phyloP scores from a whole-genome alignment of 2,888 invertebrate species.

The Troilus luridus region DNA sequence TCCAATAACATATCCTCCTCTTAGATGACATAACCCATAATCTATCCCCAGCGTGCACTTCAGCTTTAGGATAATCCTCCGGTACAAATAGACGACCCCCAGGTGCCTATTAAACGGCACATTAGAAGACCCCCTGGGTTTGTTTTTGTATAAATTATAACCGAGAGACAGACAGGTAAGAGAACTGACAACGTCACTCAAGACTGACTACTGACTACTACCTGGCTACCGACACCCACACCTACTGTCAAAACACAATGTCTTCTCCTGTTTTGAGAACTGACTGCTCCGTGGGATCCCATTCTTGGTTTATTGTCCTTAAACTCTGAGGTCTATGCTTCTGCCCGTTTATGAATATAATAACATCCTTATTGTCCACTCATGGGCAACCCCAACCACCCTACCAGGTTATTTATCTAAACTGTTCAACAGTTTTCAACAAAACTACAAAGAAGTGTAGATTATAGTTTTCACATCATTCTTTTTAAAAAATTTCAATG shows the following conservation, averaged over 20 bases:
- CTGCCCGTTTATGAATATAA: constrained; percentile 12
- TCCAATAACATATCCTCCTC: not conserved
- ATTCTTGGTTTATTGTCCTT: constrained; percentile 41
- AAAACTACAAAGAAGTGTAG: not conserved
- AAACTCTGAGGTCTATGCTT: not conserved
- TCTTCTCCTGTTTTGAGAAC: constrained; percentile 54
- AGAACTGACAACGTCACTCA: constrained; percentile 9
- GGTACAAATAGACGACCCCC: not conserved
- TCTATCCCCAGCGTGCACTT: not conserved
- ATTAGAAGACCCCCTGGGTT: constrained; percentile 16
- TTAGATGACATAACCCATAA: not conserved
- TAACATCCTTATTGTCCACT: constrained; percentile 11
- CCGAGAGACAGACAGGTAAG: not conserved
- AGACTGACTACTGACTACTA: not conserved
- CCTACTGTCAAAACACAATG: constrained; percentile 53
- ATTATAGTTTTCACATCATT: not conserved
- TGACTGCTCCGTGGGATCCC: constrained; percentile 13
- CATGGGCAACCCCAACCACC: not conserved
- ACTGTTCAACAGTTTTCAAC: not conserved
- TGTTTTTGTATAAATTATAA: constrained; percentile 49
- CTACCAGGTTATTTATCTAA: not conserved
- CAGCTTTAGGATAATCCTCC: constrained; percentile 5
- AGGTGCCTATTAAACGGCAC: constrained; percentile 39
- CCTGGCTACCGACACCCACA: constrained; percentile 38
- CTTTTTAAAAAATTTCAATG: too few relatives aligned